phyloP scores from a whole-genome alignment of 1,140 invertebrate genomes.

The Nylanderia fulva region DNA sequence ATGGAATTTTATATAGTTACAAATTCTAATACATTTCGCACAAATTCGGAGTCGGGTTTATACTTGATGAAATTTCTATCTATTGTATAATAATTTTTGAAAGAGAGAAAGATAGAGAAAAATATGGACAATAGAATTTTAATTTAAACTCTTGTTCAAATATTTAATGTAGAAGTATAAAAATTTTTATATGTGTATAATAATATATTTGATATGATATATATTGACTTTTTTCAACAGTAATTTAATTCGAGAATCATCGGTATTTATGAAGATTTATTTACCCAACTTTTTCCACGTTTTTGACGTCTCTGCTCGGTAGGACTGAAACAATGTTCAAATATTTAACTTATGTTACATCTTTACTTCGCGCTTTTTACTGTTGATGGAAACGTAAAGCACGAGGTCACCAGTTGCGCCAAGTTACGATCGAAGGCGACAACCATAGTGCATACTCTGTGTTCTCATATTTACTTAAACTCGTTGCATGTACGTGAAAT shows the following conservation, averaged over 20 bases:
- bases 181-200: too few relatives aligned
- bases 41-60: not conserved
- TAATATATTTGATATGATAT: too few relatives aligned
- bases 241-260: not conserved
- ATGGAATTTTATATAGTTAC: not conserved
- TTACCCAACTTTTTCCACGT: not conserved
- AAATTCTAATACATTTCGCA: not conserved
- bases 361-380: not conserved
- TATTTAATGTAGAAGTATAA: not conserved
- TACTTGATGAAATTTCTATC: not conserved
- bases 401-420: conserved; percentile 45
- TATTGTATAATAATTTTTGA: not conserved
- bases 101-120: not conserved
- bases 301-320: not conserved
- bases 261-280: not conserved
- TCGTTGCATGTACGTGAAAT: conserved; percentile 17
- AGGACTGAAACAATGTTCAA: not conserved
- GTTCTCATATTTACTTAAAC: conserved; percentile 6
- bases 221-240: not conserved
- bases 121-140: not conserved
- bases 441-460: too few relatives aligned
- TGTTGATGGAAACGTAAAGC: not conserved
- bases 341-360: not conserved
- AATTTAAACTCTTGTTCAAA: not conserved
- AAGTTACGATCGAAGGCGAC: conserved; percentile 12